Base-by-base conservation (phyloP, 2,797 vertebrate species). In the Sebastes itinus region DNA sequence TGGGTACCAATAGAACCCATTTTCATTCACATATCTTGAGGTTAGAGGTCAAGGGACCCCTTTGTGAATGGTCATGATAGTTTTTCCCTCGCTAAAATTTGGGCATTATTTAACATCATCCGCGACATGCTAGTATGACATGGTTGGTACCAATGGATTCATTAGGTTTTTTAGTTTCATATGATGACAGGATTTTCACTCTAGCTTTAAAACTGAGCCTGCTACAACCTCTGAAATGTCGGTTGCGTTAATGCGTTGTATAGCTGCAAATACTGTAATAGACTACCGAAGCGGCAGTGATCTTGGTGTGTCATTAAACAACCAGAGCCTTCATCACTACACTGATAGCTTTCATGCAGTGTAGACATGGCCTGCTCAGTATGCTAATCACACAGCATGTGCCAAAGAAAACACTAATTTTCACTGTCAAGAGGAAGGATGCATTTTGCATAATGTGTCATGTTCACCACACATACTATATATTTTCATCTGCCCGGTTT, bases 381-480 rank as follows among this genome's bases (percentile, higher is more conserved):
- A 72, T 81, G 81, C 63, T 68, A 64, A 87, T 78, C 68, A 84
- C 61, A 35, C 25, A 58, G 30, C 27, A 23, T 46, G 66, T 62
- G 62, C 33, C 32, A 35, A 60, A 76, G 54, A 77, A 72, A 61
- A 75, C 35, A 18, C 60, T 58, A 2, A 22, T 73, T 72, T 55
- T 72, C 13, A 59, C 65, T 71, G 49, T 77, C 49, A 56, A 30
- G 54, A 33, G 54, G 23, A 74, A 54, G 54, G 28, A 61, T 72
- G 58, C 12, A 16, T 3, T 59, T 63, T 27, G 10, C 56, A 27
- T 25, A 65, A 69, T 33, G 30, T 60, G 38, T 58, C 30, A 38
- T 54, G 14, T 67, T 72, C 25, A 54, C 14, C 14, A 59, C 38
- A 52, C 62, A 23, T 8, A 6, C 32, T 14, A 10, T 60, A 27